Conservation (phyloP, 2,113 vertebrate species). For the Aphyosemion australe region DNA sequence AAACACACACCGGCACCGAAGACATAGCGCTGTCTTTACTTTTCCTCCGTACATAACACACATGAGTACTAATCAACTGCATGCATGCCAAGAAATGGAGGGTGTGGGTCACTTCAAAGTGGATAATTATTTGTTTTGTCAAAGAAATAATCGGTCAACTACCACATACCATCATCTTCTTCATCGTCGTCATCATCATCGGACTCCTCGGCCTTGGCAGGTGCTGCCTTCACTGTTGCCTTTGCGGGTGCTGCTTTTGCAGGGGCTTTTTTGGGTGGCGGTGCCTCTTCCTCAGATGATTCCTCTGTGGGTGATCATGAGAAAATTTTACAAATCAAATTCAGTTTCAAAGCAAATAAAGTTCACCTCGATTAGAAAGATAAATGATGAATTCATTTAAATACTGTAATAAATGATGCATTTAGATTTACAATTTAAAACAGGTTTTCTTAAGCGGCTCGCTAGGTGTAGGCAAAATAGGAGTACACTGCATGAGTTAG, state of each 20-base stretch:
- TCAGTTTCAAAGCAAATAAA: too few relatives aligned
- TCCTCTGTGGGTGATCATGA: constrained; percentile 41
- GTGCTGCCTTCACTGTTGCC: constrained; percentile 47
- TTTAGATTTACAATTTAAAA: too few relatives aligned
- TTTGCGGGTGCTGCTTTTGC: constrained; percentile 54
- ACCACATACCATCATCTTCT: constrained; percentile 73
- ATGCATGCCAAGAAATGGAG: constrained; percentile 72
- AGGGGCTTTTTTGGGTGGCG: constrained; percentile 65
- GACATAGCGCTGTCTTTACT: constrained; percentile 72
- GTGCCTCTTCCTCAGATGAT: constrained; percentile 77
- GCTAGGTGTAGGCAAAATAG: too few relatives aligned
- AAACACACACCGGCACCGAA: constrained; percentile 71
- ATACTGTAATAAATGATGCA: too few relatives aligned
- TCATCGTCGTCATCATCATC: constrained; percentile 84
- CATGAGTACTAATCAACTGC: constrained; percentile 62
- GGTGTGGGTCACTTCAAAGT: not conserved
- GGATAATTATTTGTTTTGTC: too few relatives aligned
- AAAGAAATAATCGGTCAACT: too few relatives aligned
- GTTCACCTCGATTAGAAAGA: too few relatives aligned
- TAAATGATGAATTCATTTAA: too few relatives aligned
- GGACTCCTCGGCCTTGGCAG: constrained; percentile 75
- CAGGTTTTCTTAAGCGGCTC: too few relatives aligned
- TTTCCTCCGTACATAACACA: constrained; percentile 72
- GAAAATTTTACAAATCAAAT: too few relatives aligned
- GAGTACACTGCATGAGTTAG: too few relatives aligned